phyloP scores from a whole-genome alignment of 2,113 vertebrate species.

The Laticauda colubrina region DNA sequence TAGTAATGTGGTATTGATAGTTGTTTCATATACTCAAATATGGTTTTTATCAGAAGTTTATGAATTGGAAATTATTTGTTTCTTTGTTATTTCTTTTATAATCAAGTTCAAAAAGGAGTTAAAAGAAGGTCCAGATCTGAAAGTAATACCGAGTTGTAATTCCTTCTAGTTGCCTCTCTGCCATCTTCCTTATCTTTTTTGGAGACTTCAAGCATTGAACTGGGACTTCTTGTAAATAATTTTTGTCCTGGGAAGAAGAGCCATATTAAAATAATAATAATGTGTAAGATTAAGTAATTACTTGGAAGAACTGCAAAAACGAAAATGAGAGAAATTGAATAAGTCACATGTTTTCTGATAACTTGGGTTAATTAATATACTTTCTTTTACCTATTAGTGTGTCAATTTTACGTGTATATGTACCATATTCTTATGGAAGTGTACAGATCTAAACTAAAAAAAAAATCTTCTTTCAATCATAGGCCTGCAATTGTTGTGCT shows the following conservation, averaged over 20 bases:
- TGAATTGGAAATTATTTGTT: neutral
- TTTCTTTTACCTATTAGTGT: neutral
- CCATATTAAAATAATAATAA: neutral
- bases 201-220: neutral
- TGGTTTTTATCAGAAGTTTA: neutral
- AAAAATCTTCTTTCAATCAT: neutral
- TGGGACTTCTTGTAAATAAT: neutral
- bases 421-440: neutral
- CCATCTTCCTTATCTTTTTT: neutral
- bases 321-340: neutral
- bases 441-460: neutral
- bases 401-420: neutral
- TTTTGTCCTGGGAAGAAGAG: neutral
- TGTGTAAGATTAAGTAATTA: neutral
- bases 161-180: neutral
- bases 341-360: neutral
- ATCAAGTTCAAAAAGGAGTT: neutral
- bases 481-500: conserved; percentile 97
- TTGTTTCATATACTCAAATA: neutral
- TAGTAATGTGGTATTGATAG: neutral
- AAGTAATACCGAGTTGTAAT: neutral
- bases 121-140: neutral
- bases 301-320: neutral
- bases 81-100: neutral
- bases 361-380: neutral